phyloP scores from a whole-genome alignment of 2,113 vertebrate species.

The Platysternon megacephalum region DNA sequence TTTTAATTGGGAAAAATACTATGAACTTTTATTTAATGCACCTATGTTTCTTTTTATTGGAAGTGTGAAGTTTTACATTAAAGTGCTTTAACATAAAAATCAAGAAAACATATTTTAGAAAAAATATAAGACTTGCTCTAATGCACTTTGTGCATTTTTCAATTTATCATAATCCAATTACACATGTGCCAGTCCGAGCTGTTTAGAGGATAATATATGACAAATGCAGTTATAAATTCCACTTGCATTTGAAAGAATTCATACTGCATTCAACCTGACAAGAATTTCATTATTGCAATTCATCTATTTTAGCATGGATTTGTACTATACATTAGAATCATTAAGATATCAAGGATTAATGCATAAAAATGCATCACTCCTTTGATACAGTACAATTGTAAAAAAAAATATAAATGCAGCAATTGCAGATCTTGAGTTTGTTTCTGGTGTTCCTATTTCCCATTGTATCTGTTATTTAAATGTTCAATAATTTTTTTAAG shows the following conservation, averaged over 20 bases:
- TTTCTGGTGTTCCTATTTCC: not conserved
- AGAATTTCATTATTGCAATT: not conserved
- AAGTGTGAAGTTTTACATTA: conserved; percentile 16
- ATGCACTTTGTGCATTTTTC: not conserved
- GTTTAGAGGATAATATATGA: conserved; percentile 16
- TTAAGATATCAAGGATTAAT: not conserved
- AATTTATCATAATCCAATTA: conserved; percentile 47
- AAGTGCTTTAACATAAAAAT: not conserved
- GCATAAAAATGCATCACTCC: not conserved
- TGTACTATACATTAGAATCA: not conserved
- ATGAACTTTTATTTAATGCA: not conserved
- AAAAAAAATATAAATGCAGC: not conserved
- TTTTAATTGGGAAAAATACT: not conserved
- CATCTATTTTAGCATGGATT: conserved; percentile 10
- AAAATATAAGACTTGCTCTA: not conserved
- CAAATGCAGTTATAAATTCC: conserved; percentile 17
- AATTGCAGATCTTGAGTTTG: not conserved
- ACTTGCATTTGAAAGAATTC: conserved; percentile 21
- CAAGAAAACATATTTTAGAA: not conserved
- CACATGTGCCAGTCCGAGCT: not conserved
- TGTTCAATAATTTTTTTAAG: not conserved
- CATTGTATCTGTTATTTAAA: not conserved
- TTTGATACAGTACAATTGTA: not conserved
- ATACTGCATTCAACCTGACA: not conserved
- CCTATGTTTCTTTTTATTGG: not conserved